Base-by-base conservation (phyloP, 2,888 invertebrate genomes). In the Aleiodes leptofemur region DNA sequence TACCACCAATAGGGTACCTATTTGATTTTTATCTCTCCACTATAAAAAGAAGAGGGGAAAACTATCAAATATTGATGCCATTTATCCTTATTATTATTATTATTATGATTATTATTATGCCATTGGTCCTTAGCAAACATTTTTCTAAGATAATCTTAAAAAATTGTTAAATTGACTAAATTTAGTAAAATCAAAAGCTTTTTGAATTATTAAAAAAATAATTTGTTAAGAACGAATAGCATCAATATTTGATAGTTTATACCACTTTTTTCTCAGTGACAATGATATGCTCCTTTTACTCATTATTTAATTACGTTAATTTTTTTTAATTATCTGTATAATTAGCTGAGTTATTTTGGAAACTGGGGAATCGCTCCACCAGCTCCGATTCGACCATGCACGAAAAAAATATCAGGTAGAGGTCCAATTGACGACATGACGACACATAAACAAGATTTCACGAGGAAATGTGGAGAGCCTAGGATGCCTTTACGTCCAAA, bases 341-440 rank as follows among this genome's bases (percentile, higher is more conserved):
- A 1, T 43, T 78, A 89, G 88, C 51, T 84, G 79, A 89, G 88
- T 73, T 89, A 87, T 56, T 48, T 86, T 43, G 87, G 87, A 53
- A 87, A 89, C 76, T 87, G 87, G 86, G 84, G 85, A 64, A 74
- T 81, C 0, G 81, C 85, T 61, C 85, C 84, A 1, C 86, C 84
- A 53, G 68, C 76, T 23, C 76, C 81, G 5, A 84, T 85, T 13
- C 73, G 71, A 8, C 86, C 89, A 6, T 85, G 84, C 66, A 74
- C 71, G 5, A 82, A 84, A 53, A 81, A 84, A 72, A 81, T 82
- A 79, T 77, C 87, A 3, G 87, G 87, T 70, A 92, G 92, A 79
- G 92, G 92, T 13, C 94, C 94, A n/a, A 93, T 95, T 91, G 93
- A 94, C 88, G 92, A 92, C 79, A 89, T 93, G 77, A 95, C 95